Evolutionary conservation across 64 coral and sea anemone genomes (phyloP).

Genomic region (Porites australiensis): DNA sequence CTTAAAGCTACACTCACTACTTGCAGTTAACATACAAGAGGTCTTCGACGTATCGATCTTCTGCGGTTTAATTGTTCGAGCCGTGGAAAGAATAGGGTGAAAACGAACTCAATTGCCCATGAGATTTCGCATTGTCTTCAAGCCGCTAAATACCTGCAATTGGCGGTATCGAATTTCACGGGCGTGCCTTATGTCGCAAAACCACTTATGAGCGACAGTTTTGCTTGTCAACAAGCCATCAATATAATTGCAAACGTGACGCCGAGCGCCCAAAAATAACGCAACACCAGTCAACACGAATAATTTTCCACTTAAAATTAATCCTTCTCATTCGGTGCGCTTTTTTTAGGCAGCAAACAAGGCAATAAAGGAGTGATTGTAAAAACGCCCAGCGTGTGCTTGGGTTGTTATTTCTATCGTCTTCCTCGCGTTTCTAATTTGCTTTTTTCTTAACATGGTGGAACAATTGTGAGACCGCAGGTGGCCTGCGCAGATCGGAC

Average conservation of each 20-base stretch:
- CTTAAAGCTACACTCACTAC: conserved; percentile 20
- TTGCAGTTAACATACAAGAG: conserved; percentile 19
- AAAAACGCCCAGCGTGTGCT: conserved; percentile 11
- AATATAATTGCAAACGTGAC: conserved; percentile 82
- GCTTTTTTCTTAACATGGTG: neutral
- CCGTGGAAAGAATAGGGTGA: conserved; percentile 77
- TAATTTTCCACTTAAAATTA: conserved; percentile 63
- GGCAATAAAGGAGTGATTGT: neutral
- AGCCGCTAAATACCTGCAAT: conserved; percentile 83
- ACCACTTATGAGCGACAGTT: conserved; percentile 91
- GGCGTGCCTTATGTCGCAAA: conserved; percentile 79
- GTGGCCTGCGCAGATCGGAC: conserved; percentile 62
- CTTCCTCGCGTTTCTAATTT: conserved; percentile 10
- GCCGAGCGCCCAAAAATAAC: conserved; percentile 70
- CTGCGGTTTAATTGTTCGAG: conserved; percentile 69
- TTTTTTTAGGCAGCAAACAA: conserved; percentile 1
- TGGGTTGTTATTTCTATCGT: neutral
- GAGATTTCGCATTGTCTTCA: conserved; percentile 81
- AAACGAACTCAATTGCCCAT: conserved; percentile 85
- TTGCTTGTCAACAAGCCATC: conserved; percentile 79
- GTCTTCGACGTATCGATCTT: conserved; percentile 58
- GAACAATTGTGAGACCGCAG: conserved; percentile 68
- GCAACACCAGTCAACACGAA: conserved; percentile 53
- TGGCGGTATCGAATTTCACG: conserved; percentile 78
- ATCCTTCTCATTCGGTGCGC: conserved; percentile 31